phyloP scores from a whole-genome alignment of 2,888 invertebrate species.

The Seladonia tumulorum region DNA sequence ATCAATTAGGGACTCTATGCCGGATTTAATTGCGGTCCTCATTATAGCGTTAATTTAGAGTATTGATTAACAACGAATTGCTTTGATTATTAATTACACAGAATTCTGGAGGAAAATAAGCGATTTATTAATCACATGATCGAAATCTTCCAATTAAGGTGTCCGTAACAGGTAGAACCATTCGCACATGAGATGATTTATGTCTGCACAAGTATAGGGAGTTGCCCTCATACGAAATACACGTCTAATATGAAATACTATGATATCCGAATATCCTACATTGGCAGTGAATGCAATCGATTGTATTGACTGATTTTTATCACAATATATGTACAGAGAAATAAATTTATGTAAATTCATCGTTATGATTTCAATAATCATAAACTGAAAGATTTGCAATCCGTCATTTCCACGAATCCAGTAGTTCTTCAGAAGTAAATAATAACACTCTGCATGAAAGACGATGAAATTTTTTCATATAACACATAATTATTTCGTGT shows the following conservation, averaged over 20 bases:
- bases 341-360: no score
- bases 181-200: neutral
- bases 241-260: no score
- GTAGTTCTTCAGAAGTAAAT: no score
- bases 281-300: neutral
- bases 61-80: constrained; percentile 34
- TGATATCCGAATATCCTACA: neutral
- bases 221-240: neutral
- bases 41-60: constrained; percentile 28
- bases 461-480: no score
- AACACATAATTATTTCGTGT: no score
- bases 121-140: constrained; percentile 4
- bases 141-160: neutral
- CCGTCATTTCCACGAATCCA: no score
- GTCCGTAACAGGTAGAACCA: neutral
- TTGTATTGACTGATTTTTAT: neutral
- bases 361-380: no score
- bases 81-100: constrained; percentile 45
- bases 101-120: neutral
- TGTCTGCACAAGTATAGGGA: neutral
- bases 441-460: no score
- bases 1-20: constrained; percentile 37
- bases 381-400: no score
- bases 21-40: constrained; percentile 14
- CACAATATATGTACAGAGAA: no score